A percentile compares a stretch with the other conserved stretches of the same genome.
Evolutionary conservation across 2,888 invertebrate genomes (phyloP).

Genomic region (Arrhopalites spinosus): DNA sequence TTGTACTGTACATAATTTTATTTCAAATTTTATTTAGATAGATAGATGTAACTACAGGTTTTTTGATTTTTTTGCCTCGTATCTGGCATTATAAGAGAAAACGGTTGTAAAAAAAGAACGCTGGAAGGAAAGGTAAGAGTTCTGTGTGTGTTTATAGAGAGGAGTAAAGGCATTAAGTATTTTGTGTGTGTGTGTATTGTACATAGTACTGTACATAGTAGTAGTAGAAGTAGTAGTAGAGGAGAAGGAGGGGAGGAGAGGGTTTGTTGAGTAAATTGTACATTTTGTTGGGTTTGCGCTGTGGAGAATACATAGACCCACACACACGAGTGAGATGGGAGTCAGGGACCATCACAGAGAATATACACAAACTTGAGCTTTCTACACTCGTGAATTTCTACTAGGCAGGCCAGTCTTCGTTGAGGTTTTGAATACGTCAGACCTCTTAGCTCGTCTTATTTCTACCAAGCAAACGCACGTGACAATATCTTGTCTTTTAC

Average conservation of each 20-base stretch:
- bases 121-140: background rate
- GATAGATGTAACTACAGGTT: background rate
- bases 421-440: constrained; percentile 47
- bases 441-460: constrained; percentile 46
- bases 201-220: too few species aligned
- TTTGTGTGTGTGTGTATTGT: too few species aligned
- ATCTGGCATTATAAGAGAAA: background rate
- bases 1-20: background rate
- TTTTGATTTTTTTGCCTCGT: too few species aligned
- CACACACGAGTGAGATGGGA: background rate
- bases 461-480: constrained; percentile 13
- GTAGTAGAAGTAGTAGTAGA: too few species aligned
- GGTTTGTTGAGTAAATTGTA: background rate
- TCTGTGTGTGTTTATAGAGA: background rate
- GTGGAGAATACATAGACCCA: background rate
- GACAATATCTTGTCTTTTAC: constrained; percentile 2
- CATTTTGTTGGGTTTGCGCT: background rate
- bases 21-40: background rate
- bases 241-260: background rate
- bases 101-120: constrained; percentile 7
- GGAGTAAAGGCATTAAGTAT: background rate
- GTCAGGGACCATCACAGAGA: background rate
- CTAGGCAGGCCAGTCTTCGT: constrained; percentile 49
- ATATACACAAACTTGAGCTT: constrained; percentile 1
- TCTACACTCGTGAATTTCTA: constrained; percentile 37